These are phyloP conservation scores for Iphiclides podalirius DNA, from an alignment of 2,888 invertebrate species.

Conservation along the genomic window DNA sequence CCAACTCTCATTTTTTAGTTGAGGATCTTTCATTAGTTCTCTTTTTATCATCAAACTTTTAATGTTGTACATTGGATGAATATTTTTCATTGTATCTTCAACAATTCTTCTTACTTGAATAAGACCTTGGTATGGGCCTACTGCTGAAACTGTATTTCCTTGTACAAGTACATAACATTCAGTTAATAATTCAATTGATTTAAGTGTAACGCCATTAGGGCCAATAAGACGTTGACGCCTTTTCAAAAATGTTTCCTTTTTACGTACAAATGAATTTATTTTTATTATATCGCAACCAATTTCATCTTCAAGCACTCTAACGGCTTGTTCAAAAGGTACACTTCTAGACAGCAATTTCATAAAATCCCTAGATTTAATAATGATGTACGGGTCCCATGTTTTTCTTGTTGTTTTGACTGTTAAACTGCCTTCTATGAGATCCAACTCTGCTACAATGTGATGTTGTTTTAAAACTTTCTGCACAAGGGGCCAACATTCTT, in stretches of 20 bases:
- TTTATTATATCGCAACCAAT: constrained; percentile 97
- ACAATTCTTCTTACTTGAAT: constrained; percentile 93
- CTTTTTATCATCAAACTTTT: constrained; percentile 98
- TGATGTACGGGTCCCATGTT: constrained; percentile 99
- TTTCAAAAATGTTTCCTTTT: constrained; percentile 96
- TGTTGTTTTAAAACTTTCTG: constrained; percentile 91
- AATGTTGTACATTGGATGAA: constrained; percentile 99
- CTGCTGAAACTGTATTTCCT: constrained; percentile 96
- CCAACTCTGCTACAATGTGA: constrained; percentile 91
- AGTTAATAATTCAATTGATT: constrained; percentile 97
- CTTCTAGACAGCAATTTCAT: constrained; percentile 96
- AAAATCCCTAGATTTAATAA: constrained; percentile 97
- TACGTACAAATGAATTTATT: constrained; percentile 93
- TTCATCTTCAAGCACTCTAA: constrained; percentile 92
- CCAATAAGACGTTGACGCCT: constrained; percentile 96
- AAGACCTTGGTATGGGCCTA: constrained; percentile 97
- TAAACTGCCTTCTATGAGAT: constrained; percentile 96
- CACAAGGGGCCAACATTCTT: constrained; percentile 97
- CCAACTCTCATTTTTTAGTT: constrained; percentile 96
- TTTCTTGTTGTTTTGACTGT: constrained; percentile 95
- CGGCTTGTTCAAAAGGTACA: constrained; percentile 98
- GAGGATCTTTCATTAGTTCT: constrained; percentile 96
- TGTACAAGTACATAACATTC: constrained; percentile 98
- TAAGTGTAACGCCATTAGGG: constrained; percentile 98
- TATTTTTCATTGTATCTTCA: constrained; percentile 98